These are phyloP conservation scores for Coelinius sp. DNA, from an alignment of 2,888 invertebrate genomes.

Conservation along the genomic window DNA sequence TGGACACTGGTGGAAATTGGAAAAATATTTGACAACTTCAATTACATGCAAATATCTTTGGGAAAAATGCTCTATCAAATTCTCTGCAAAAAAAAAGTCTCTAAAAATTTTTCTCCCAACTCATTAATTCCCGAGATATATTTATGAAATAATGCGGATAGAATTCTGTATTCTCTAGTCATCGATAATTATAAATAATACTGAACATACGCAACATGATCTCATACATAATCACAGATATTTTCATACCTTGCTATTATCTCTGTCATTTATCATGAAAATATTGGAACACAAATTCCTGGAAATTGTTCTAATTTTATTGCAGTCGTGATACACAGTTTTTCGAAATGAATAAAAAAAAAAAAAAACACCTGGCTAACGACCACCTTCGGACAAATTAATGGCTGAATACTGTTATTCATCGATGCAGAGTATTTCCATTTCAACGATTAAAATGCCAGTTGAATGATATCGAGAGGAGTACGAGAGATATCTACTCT, in stretches of 20 bases:
- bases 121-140: too few relatives aligned
- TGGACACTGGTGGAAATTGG: neutral
- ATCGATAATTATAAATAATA: too few relatives aligned
- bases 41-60: too few relatives aligned
- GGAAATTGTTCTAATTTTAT: slow-evolving; percentile 34
- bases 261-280: slow-evolving; percentile 1
- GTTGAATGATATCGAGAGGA: slow-evolving; percentile 29
- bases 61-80: too few relatives aligned
- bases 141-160: too few relatives aligned
- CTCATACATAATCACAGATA: neutral
- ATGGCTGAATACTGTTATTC: slow-evolving; percentile 35
- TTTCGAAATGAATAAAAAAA: neutral
- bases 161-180: too few relatives aligned
- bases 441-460: slow-evolving; percentile 53
- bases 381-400: slow-evolving; percentile 32
- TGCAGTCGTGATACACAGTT: slow-evolving; percentile 18
- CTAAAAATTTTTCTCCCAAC: too few relatives aligned
- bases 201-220: neutral
- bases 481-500: slow-evolving; percentile 34
- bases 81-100: too few relatives aligned
- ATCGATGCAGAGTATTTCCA: slow-evolving; percentile 45
- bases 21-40: neutral
- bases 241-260: neutral
- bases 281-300: neutral
- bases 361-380: slow-evolving; percentile 13